Evolutionary conservation across 2,797 vertebrate species (phyloP).

Genomic region (Bovichtus variegatus): DNA sequence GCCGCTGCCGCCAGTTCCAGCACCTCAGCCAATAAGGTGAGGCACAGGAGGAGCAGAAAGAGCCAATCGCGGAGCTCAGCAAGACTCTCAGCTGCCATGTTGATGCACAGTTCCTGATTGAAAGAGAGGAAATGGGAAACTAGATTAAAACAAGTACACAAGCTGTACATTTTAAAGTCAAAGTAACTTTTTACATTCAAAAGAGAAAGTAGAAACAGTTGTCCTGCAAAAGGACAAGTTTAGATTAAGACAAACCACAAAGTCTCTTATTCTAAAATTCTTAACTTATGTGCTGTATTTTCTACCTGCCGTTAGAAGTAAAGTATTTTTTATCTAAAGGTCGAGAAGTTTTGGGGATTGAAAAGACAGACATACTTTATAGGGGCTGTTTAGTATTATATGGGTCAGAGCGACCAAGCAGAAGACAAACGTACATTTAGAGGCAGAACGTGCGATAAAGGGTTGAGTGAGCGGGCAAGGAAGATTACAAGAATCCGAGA

Average conservation of each 20-base stretch:
- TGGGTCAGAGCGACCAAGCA: conserved; percentile 78
- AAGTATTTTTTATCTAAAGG: conserved; percentile 22
- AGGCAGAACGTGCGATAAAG: conserved; percentile 59
- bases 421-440: conserved; percentile 76
- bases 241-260: conserved; percentile 13
- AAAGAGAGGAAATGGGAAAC: conserved; percentile 60
- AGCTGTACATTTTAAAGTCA: conserved; percentile 19
- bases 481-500: conserved; percentile 72
- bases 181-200: conserved; percentile 21
- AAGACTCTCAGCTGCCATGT: conserved; percentile 86
- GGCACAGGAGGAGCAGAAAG: conserved; percentile 91
- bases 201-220: conserved; percentile 19
- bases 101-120: conserved; percentile 64
- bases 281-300: conserved; percentile 20
- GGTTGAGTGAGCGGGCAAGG: conserved; percentile 54
- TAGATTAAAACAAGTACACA: conserved; percentile 50
- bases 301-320: conserved; percentile 34
- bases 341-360: conserved; percentile 42
- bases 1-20: conserved; percentile 88
- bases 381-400: conserved; percentile 63
- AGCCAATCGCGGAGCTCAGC: conserved; percentile 94
- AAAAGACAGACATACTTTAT: conserved; percentile 54
- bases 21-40: conserved; percentile 92
- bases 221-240: not conserved
- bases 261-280: conserved; percentile 27